Base-by-base conservation (phyloP, 1,140 invertebrate species). In the Steinernema feltiae region DNA sequence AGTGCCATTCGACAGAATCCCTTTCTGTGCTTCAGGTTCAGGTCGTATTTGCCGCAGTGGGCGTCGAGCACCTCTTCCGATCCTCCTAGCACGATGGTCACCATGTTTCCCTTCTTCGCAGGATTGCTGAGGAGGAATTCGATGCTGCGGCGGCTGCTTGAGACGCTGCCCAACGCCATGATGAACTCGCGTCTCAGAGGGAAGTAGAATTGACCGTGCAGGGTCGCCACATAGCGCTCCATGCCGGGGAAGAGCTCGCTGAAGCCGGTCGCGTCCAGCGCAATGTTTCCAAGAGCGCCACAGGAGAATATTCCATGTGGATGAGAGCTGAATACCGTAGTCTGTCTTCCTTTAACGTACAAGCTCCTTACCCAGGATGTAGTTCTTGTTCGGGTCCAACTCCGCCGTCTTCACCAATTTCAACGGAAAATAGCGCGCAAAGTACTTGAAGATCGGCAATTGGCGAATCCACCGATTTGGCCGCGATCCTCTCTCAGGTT, bases 1-100 rank as follows among this genome's bases (percentile, higher is more conserved):
- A 94, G 88, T 12, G 93, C 93, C 31, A 93, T 83, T 80, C 90
- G 91, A 1, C 93, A 88, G 82, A 94, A 95, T 48, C 93, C 93
- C 86, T 92, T 93, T 76, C 86, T 72, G 71, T 90, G 90, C 77
- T 90, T 91, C 0, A 93, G 82, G 32, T 92, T 89, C 12, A 93
- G 87, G 76, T 89, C 89, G 78, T 93, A 92, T 69, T 89, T 88
- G 0, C 91, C 91, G 1, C 87, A 86, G 80, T 84, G 81, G 18
- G 87, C 86, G 72, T 88, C 87, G 17, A 88, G 87, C 0, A 92
- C 90, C 87, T 95, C 93, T 15, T 91, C 90, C 0, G 93, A 92
- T 0, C 93, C 93, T 0, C 93, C 93, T 7, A 93, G 90, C 29
- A 93, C 89, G 0, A 95, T 85, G 0, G 91, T 89, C 0, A 90